Evolutionary conservation across 2,113 vertebrate species (phyloP).

Genomic region (Psettodes erumei): DNA sequence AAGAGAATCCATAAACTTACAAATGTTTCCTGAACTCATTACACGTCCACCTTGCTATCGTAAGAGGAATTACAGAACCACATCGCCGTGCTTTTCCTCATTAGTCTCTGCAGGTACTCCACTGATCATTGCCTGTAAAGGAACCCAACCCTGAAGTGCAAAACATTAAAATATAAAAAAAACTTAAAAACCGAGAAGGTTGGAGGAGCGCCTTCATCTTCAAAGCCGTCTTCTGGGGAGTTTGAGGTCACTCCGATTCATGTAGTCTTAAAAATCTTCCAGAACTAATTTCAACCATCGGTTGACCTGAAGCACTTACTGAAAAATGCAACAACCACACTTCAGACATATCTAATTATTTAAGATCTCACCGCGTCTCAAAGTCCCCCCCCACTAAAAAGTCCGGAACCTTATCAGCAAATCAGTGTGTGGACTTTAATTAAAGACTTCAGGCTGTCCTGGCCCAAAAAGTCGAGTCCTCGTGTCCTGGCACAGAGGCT

Average conservation of each 20-base stretch:
- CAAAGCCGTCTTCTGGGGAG: conserved; percentile 16
- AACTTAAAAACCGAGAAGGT: conserved; percentile 15
- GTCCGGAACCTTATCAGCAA: too few species aligned
- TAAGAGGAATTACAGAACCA: background rate
- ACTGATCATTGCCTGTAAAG: conserved; percentile 5
- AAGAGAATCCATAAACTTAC: background rate
- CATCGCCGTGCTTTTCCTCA: background rate
- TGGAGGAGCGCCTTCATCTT: conserved; percentile 11
- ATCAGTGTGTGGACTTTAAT: conserved; percentile 59
- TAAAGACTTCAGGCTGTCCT: conserved; percentile 26
- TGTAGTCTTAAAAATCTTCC: background rate
- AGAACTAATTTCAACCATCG: background rate
- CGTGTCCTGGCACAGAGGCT: background rate
- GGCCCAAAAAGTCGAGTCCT: conserved; percentile 6
- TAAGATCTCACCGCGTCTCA: background rate
- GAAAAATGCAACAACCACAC: background rate
- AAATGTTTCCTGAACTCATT: background rate
- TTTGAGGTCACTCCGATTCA: conserved; percentile 5
- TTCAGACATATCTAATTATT: background rate
- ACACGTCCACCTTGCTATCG: background rate
- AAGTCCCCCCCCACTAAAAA: too few species aligned
- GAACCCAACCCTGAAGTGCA: background rate
- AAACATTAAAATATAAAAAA: background rate
- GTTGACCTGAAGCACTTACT: background rate
- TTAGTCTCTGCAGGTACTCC: conserved; percentile 1